phyloP scores from a whole-genome alignment of 2,797 vertebrate species.

The Coregonus suidteri region DNA sequence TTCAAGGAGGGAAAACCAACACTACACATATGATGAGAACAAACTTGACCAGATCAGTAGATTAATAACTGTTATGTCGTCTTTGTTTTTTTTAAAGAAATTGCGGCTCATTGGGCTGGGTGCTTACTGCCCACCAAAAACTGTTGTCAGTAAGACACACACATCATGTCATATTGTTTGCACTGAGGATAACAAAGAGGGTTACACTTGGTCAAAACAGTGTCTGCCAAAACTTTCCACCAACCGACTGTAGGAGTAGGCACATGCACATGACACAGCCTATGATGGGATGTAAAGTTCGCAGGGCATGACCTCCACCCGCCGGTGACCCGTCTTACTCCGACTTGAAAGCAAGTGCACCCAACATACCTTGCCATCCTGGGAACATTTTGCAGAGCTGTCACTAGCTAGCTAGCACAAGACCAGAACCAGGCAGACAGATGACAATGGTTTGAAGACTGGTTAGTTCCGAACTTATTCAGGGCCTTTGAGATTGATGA shows the following conservation, averaged over 20 bases:
- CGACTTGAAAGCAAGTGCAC: not conserved
- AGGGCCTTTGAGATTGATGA: too few relatives aligned
- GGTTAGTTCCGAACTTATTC: too few relatives aligned
- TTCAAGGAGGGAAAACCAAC: conserved; percentile 74
- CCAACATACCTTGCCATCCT: not conserved
- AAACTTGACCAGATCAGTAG: conserved; percentile 82
- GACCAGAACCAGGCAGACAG: too few relatives aligned
- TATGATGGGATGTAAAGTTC: not conserved
- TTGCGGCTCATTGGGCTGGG: not conserved
- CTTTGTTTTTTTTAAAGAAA: not conserved
- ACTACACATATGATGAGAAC: conserved; percentile 64
- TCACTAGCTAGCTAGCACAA: not conserved
- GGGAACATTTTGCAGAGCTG: not conserved
- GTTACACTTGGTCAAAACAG: not conserved
- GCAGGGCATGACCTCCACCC: too few relatives aligned
- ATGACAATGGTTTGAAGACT: too few relatives aligned
- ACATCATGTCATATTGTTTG: not conserved
- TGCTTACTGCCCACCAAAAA: not conserved
- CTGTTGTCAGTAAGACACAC: not conserved
- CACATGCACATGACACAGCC: not conserved
- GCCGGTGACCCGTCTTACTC: not conserved
- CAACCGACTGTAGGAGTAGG: not conserved
- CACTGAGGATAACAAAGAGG: not conserved
- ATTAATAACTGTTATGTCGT: conserved; percentile 70
- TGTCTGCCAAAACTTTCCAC: not conserved